Evolutionary conservation across 2,797 vertebrate genomes (phyloP), one percentile per base, ranked within the genome.

Genomic region (Pipistrellus pygmaeus): DNA sequence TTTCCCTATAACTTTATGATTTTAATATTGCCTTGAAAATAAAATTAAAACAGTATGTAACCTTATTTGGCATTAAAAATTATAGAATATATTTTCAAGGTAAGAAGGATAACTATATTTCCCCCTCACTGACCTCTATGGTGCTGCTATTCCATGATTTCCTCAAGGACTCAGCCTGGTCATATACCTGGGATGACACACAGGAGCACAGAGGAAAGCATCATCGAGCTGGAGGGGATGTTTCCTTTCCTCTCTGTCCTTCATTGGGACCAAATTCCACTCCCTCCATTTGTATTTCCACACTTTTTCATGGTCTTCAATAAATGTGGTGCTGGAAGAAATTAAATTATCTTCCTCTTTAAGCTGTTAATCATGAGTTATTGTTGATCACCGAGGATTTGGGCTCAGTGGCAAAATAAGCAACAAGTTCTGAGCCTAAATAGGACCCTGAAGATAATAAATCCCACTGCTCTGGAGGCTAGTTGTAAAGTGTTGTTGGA

Each of bases 1-100:
- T 57, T 93, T 62, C 17, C 3, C 8, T 1, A 60, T 51, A 72
- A 64, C 30, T 55, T 90, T 68, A 7, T 87, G 32, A 81, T 66
- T 75, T 92, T 78, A 80, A 66, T 66, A 68, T n/a, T 86, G 21
- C 27, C 32, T 78, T 77, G 41, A 89, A 95, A 96, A 91, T 73
- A 88, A 87, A 93, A 69, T 38, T 62, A 64, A 6, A 72, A 69
- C 41, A 83, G 4, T 81, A 6, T 38, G 1, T 91, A 8, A 18
- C 20, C 25, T 69, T 76, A 90, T 90, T 86, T 86, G 8, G 12
- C 35, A 84, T 73, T 88, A 6, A 6, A 91, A 81, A 35, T 0
- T n/a, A 62, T 89, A 75, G 8, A 95, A 57, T 82, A 92, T 38
- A 30, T 95, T 95, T 77, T 87, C 68, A 81, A 53, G 25, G 72